Percentiles rank a stretch among this genome's conserved stretches.
phyloP scores from a whole-genome alignment of 2,113 vertebrate species.

The Pteruthius melanotis region DNA sequence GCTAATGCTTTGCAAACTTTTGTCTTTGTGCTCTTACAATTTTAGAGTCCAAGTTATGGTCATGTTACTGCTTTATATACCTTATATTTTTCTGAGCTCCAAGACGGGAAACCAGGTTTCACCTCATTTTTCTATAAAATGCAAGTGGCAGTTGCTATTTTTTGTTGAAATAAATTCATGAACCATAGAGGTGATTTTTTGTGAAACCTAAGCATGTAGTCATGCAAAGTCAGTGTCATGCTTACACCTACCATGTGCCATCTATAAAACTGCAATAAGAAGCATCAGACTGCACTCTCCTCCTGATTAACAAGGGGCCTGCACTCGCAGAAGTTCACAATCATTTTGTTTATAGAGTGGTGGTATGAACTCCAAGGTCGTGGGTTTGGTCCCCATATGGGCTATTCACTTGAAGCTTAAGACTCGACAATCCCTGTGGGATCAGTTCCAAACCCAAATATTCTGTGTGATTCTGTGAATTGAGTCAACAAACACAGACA shows the following conservation, averaged over 20 bases:
- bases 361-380: not conserved
- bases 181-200: not conserved
- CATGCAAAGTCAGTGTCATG: not conserved
- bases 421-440: not conserved
- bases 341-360: not conserved
- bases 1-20: not conserved
- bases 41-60: not conserved
- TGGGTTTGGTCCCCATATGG: not conserved
- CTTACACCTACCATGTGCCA: not conserved
- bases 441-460: not conserved
- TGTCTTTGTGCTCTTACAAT: not conserved
- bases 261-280: not conserved
- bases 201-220: not conserved
- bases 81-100: not conserved
- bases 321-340: not conserved
- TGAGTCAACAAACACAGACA: not conserved
- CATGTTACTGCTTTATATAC: not conserved
- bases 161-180: not conserved
- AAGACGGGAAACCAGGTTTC: fast-evolving
- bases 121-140: not conserved
- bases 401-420: not conserved
- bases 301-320: not conserved
- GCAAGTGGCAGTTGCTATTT: not conserved
- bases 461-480: not conserved
- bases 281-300: not conserved